phyloP scores from a whole-genome alignment of 1,140 invertebrate species.

The Drosophila rhopaloa region DNA sequence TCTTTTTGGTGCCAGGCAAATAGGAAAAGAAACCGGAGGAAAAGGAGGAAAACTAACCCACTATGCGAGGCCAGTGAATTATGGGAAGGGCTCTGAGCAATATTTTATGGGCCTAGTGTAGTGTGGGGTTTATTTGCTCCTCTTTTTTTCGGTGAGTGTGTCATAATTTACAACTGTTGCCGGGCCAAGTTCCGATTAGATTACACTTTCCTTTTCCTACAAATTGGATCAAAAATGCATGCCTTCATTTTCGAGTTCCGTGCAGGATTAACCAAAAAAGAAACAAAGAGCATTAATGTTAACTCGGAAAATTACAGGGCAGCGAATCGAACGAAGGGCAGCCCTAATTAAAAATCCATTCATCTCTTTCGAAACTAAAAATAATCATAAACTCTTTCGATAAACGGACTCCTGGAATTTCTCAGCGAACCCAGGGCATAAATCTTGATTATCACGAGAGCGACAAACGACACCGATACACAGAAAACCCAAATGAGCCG shows the following conservation, averaged over 20 bases:
- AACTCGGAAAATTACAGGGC: slow-evolving; percentile 37
- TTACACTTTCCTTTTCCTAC: slow-evolving; percentile 27
- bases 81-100: slow-evolving; percentile 40
- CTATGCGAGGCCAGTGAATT: slow-evolving; percentile 50
- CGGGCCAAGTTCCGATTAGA: slow-evolving; percentile 39
- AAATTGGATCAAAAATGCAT: slow-evolving; percentile 29
- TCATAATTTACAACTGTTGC: slow-evolving; percentile 62
- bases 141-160: not conserved
- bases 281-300: slow-evolving; percentile 22
- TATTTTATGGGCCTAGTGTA: slow-evolving; percentile 46
- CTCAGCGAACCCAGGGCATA: slow-evolving; percentile 41
- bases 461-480: slow-evolving; percentile 66
- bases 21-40: not conserved
- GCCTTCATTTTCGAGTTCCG: slow-evolving; percentile 16
- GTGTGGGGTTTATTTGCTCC: slow-evolving; percentile 2
- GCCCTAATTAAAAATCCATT: slow-evolving; percentile 73
- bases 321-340: slow-evolving; percentile 12
- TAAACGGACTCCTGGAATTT: slow-evolving; percentile 40
- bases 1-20: not conserved
- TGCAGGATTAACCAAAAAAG: slow-evolving; percentile 7
- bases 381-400: slow-evolving; percentile 27
- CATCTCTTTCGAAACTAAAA: slow-evolving; percentile 38
- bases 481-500: slow-evolving; percentile 26
- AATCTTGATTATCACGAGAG: slow-evolving; percentile 71
- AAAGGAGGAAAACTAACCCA: slow-evolving; percentile 38